Evolutionary conservation across 1,140 invertebrate genomes (phyloP).

Genomic region (Hyles euphorbiae): DNA sequence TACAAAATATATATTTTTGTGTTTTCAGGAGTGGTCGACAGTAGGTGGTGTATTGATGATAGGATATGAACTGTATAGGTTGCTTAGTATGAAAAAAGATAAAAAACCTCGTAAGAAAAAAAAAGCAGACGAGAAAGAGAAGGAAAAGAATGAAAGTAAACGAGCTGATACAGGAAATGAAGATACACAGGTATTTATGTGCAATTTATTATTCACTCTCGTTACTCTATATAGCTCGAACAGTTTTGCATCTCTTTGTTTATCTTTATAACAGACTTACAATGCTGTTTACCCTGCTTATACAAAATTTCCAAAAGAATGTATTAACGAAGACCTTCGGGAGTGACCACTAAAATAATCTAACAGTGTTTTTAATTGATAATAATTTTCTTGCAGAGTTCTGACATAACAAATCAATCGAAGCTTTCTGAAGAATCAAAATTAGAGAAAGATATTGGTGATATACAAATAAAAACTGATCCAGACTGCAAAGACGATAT

Average conservation of each 20-base stretch:
- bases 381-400: conserved; percentile 30
- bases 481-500: conserved; percentile 41
- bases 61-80: conserved; percentile 97
- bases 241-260: no score
- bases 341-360: neutral
- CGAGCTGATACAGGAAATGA: conserved; percentile 41
- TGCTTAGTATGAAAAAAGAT: conserved; percentile 88
- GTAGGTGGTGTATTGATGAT: conserved; percentile 96
- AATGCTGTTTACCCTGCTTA: no score
- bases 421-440: conserved; percentile 38
- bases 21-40: conserved; percentile 85
- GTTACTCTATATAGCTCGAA: no score
- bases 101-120: conserved; percentile 77
- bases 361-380: conserved; percentile 4
- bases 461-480: conserved; percentile 37
- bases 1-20: conserved; percentile 2
- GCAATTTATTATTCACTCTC: no score
- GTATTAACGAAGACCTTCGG: no score
- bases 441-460: conserved; percentile 47
- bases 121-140: conserved; percentile 57
- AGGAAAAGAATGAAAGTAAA: conserved; percentile 59
- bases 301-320: no score
- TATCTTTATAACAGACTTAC: no score
- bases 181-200: conserved; percentile 49
- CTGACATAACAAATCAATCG: conserved; percentile 32